Evolutionary conservation across 1,140 invertebrate genomes (phyloP).

Genomic region (Campoletis sonorensis): DNA sequence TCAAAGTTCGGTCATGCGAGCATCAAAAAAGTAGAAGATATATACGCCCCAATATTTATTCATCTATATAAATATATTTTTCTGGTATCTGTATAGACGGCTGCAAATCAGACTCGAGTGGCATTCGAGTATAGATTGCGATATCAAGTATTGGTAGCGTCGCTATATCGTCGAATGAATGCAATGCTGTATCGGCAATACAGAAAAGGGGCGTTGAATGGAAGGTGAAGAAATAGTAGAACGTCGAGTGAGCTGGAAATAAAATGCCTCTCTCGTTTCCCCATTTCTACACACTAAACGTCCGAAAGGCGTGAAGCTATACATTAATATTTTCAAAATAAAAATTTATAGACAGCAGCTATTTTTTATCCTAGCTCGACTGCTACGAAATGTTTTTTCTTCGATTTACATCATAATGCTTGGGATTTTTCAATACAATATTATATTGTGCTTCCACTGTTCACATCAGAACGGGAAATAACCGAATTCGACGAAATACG

Average conservation of each 20-base stretch:
- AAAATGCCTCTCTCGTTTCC: neutral
- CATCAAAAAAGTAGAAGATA: conserved; percentile 28
- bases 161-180: conserved; percentile 38
- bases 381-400: no score
- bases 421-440: no score
- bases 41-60: neutral
- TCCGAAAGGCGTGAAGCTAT: neutral
- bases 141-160: conserved; percentile 40
- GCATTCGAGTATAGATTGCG: conserved; percentile 46
- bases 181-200: conserved; percentile 30
- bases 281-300: neutral
- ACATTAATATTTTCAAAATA: neutral
- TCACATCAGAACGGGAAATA: no score
- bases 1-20: conserved; percentile 31
- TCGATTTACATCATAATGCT: no score
- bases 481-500: no score
- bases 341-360: no score
- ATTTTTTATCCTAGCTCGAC: no score
- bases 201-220: conserved; percentile 11
- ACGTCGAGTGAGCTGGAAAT: neutral
- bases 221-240: conserved; percentile 4
- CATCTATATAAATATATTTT: neutral
- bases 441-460: no score
- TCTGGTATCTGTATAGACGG: conserved; percentile 16
- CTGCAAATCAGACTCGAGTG: conserved; percentile 45